These are phyloP conservation scores for Pangasius larnaudii DNA, from an alignment of 2,797 vertebrate species.

Conservation along the genomic window DNA sequence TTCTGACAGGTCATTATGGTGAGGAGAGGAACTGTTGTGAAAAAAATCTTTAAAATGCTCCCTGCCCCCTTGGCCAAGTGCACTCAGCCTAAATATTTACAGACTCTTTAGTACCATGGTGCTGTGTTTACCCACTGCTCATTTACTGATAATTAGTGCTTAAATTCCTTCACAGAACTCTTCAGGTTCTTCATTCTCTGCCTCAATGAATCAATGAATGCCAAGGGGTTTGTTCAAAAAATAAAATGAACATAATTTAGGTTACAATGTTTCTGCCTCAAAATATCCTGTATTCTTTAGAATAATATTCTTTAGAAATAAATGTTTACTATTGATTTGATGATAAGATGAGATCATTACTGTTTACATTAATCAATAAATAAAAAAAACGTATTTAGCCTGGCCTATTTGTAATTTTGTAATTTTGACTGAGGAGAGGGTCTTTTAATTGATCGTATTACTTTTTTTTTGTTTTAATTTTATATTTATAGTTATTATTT, in stretches of 20 bases:
- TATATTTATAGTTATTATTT: not conserved
- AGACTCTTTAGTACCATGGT: constrained; percentile 60
- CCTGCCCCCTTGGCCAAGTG: constrained; percentile 49
- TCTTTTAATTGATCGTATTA: not conserved
- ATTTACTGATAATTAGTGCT: constrained; percentile 67
- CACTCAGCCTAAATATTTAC: constrained; percentile 71
- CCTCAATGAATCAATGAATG: too few relatives aligned
- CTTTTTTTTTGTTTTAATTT: not conserved
- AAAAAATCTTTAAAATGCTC: constrained; percentile 54
- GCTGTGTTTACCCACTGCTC: constrained; percentile 66
- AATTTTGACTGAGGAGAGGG: not conserved
- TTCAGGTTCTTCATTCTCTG: not conserved
- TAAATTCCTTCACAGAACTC: constrained; percentile 58
- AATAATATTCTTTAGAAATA: not conserved
- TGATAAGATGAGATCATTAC: not conserved
- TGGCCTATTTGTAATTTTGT: not conserved
- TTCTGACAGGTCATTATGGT: constrained; percentile 40
- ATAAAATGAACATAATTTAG: not conserved
- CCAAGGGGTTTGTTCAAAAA: not conserved
- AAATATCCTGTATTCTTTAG: not conserved
- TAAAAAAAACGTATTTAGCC: not conserved
- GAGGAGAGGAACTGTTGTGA: constrained; percentile 23
- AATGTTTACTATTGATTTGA: constrained; percentile 1
- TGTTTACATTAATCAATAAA: not conserved
- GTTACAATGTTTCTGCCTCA: not conserved